Conservation (phyloP, 2,888 invertebrate genomes). For the Drosophila kambysellisi region DNA sequence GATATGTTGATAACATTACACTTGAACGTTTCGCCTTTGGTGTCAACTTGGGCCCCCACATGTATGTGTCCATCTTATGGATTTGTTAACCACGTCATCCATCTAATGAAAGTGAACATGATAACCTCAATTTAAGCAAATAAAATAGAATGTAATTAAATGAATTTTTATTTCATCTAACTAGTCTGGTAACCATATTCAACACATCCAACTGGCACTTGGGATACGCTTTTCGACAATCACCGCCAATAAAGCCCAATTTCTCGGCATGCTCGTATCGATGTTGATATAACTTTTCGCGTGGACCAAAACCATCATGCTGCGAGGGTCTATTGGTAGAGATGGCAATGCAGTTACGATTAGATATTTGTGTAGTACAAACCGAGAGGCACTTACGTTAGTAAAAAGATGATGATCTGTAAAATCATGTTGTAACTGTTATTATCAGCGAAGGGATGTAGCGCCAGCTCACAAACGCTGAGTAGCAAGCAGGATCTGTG, state of each 20-base stretch:
- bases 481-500: conserved; percentile 89
- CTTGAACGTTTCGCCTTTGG: background rate
- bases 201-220: conserved; percentile 79
- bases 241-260: conserved; percentile 77
- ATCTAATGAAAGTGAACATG: background rate
- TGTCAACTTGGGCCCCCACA: background rate
- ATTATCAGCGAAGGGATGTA: conserved; percentile 87
- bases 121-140: background rate
- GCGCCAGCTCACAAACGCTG: conserved; percentile 89
- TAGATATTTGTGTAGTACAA: background rate
- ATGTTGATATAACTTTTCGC: conserved; percentile 84
- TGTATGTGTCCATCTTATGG: background rate
- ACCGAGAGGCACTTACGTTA: conserved; percentile 87
- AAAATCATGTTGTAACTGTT: conserved; percentile 87
- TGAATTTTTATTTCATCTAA: conserved; percentile 60
- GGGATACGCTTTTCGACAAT: conserved; percentile 81
- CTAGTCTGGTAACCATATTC: conserved; percentile 59
- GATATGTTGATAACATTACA: background rate
- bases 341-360: background rate
- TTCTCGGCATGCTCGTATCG: conserved; percentile 82
- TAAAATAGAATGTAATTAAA: background rate
- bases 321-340: conserved; percentile 85
- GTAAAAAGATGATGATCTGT: conserved; percentile 88
- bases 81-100: background rate
- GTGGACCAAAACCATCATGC: conserved; percentile 86